These are phyloP conservation scores for Unio delphinus DNA, from an alignment of 2,888 invertebrate species.

Conservation along the genomic window DNA sequence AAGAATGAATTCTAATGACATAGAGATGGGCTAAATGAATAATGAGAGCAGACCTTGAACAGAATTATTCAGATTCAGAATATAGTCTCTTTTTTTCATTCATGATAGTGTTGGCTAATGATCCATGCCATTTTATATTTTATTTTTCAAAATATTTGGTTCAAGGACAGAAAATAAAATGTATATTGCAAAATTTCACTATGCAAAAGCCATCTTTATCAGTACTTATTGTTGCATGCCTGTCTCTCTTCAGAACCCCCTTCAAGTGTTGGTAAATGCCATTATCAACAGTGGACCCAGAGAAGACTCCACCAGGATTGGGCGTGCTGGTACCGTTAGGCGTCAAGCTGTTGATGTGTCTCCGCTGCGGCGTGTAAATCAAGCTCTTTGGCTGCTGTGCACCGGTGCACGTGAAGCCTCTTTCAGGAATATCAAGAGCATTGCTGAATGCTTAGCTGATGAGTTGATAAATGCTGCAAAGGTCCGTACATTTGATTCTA, in stretches of 20 bases:
- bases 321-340: conserved; percentile 99
- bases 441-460: conserved; percentile 99
- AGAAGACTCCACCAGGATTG: conserved; percentile 99
- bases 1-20: too few species aligned
- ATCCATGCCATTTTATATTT: too few species aligned
- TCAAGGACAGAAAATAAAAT: too few species aligned
- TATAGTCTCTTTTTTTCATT: too few species aligned
- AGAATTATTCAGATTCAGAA: too few species aligned
- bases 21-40: too few species aligned
- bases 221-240: conserved; percentile 18
- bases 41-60: too few species aligned
- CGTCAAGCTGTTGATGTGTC: conserved; percentile 99
- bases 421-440: conserved; percentile 99
- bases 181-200: too few species aligned
- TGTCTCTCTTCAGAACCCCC: conserved; percentile 74
- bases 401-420: conserved; percentile 99
- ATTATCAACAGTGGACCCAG: conserved; percentile 99
- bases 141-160: too few species aligned
- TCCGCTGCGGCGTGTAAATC: conserved; percentile 97
- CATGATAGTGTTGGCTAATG: too few species aligned
- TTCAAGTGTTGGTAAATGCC: conserved; percentile 92
- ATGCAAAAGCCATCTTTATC: not conserved
- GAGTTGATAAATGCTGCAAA: conserved; percentile 99
- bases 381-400: conserved; percentile 99
- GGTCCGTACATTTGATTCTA: conserved; percentile 72